These are phyloP conservation scores for Cerastis rubricosa DNA, from an alignment of 2,888 invertebrate genomes.

Conservation along the genomic window DNA sequence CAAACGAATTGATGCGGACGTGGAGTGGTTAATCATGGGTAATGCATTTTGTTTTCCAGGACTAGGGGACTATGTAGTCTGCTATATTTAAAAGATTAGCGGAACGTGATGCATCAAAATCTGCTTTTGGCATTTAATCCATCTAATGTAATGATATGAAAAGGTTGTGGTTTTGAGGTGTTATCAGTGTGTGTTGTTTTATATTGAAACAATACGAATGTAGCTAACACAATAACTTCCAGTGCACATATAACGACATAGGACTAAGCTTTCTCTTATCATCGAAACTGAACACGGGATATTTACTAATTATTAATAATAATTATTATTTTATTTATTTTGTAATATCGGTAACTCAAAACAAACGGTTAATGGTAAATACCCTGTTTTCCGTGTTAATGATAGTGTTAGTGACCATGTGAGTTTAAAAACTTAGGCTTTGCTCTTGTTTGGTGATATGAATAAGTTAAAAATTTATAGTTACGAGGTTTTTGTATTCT, in stretches of 20 bases:
- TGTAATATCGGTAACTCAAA: too few species aligned
- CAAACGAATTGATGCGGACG: constrained; percentile 45
- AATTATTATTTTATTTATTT: too few species aligned
- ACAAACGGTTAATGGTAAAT: too few species aligned
- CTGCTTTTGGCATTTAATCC: not conserved
- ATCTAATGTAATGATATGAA: not conserved
- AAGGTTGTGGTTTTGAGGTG: not conserved
- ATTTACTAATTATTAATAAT: too few species aligned
- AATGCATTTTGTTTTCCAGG: constrained; percentile 30
- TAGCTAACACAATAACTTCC: not conserved
- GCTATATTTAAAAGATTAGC: constrained; percentile 14
- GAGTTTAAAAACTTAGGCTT: too few species aligned
- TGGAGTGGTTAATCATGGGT: constrained; percentile 32
- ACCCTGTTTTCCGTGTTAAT: too few species aligned
- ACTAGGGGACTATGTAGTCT: not conserved
- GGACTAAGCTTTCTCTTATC: not conserved
- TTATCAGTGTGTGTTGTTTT: not conserved
- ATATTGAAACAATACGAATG: not conserved
- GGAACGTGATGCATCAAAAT: not conserved
- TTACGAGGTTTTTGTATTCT: not conserved
- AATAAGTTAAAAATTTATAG: not conserved
- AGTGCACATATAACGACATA: not conserved
- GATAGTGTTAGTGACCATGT: too few species aligned
- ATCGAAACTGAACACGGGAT: too few species aligned
- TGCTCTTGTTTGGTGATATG: not conserved